These are phyloP conservation scores for Drosophila ezoana DNA, from an alignment of 2,888 invertebrate species.

Conservation along the genomic window DNA sequence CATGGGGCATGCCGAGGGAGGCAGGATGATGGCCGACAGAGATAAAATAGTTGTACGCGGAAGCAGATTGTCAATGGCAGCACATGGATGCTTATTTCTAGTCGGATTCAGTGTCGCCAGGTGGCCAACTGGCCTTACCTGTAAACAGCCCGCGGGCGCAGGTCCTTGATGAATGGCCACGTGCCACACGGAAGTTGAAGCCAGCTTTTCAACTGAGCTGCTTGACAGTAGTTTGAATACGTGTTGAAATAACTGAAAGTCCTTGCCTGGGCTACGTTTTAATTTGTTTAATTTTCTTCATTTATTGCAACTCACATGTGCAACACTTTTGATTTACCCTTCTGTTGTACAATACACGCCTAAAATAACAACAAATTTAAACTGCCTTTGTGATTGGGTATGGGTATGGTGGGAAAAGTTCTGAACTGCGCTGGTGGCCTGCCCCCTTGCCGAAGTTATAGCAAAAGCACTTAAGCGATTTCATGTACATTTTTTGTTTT, in stretches of 20 bases:
- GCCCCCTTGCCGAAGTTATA: slow-evolving; percentile 55
- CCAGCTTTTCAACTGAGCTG: slow-evolving; percentile 26
- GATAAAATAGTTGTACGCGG: slow-evolving; percentile 59
- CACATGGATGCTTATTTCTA: slow-evolving; percentile 61
- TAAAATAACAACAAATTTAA: slow-evolving; percentile 28
- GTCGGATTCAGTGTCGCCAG: slow-evolving; percentile 58
- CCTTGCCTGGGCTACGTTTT: slow-evolving; percentile 40
- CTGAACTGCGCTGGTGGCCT: slow-evolving; percentile 32
- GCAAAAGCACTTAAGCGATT: slow-evolving; percentile 73
- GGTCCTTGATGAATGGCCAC: slow-evolving; percentile 37
- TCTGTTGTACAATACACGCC: slow-evolving; percentile 3
- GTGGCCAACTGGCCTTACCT: slow-evolving; percentile 2
- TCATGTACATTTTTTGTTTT: slow-evolving; percentile 57
- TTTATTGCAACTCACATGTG: slow-evolving; percentile 59
- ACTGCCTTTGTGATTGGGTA: slow-evolving; percentile 16
- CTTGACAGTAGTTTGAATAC: slow-evolving; percentile 38
- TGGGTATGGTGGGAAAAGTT: slow-evolving; percentile 56
- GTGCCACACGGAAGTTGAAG: slow-evolving; percentile 59
- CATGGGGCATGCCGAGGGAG: slow-evolving; percentile 12
- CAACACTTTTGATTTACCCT: slow-evolving; percentile 42
- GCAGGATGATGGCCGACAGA: slow-evolving; percentile 21
- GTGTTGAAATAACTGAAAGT: slow-evolving; percentile 40
- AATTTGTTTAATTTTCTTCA: slow-evolving; percentile 63
- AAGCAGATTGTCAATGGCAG: slow-evolving; percentile 72
- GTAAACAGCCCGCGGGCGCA: slow-evolving; percentile 23